Conservation (phyloP, 2,113 vertebrate species). For the Corythaeola cristata region DNA sequence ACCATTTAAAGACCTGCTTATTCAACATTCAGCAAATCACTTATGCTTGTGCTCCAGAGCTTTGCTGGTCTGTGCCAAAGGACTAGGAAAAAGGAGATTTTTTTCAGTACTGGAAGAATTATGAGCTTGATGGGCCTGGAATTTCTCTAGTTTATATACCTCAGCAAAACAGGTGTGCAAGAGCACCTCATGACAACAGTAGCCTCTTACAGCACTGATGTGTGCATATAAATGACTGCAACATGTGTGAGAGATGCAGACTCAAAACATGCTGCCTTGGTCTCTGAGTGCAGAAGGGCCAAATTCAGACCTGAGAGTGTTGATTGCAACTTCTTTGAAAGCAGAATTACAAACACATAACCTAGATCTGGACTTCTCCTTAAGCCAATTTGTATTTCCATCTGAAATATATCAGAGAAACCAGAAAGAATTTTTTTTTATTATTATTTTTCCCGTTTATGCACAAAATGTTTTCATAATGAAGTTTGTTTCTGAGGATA, state of each 20-base stretch:
- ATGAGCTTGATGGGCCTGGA: not conserved
- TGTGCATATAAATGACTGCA: not conserved
- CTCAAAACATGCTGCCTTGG: accelerated
- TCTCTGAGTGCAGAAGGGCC: not conserved
- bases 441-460: not conserved
- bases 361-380: constrained; percentile 3
- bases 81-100: not conserved
- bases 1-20: not conserved
- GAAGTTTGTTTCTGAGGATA: not conserved
- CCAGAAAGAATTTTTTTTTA: not conserved
- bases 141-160: not conserved
- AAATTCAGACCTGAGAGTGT: not conserved
- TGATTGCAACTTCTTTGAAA: not conserved
- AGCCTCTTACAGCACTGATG: not conserved
- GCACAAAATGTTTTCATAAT: not conserved
- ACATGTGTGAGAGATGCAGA: not conserved
- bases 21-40: not conserved
- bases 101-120: not conserved
- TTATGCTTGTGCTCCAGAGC: not conserved
- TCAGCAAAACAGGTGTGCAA: not conserved
- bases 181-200: not conserved
- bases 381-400: not conserved
- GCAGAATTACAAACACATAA: not conserved
- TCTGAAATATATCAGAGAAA: not conserved
- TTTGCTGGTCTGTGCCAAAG: not conserved